Conservation (phyloP, 2,888 invertebrate species). For the Chloroclystis v-ata region DNA sequence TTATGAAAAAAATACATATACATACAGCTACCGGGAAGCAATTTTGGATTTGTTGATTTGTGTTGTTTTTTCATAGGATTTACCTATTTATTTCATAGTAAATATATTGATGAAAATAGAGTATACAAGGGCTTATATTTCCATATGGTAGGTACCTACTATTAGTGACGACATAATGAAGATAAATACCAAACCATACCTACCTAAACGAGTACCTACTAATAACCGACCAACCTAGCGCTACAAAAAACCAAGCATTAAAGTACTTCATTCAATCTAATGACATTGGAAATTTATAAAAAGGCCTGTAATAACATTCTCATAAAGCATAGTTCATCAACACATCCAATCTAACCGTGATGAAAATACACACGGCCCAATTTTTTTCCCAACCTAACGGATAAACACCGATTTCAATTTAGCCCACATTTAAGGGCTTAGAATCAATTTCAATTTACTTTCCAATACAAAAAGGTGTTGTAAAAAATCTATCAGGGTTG, state of each 20-base stretch:
- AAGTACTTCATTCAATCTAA: too few relatives aligned
- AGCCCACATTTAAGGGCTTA: slow-evolving; percentile 49
- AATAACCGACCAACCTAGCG: too few relatives aligned
- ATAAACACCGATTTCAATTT: slow-evolving; percentile 45
- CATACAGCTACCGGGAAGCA: slow-evolving; percentile 25
- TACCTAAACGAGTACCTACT: too few relatives aligned
- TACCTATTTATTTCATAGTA: not conserved
- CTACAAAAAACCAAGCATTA: too few relatives aligned
- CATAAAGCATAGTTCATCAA: slow-evolving; percentile 16
- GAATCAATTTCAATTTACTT: slow-evolving; percentile 67
- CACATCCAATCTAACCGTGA: slow-evolving; percentile 29
- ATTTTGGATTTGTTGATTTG: slow-evolving; percentile 35
- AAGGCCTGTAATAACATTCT: not conserved
- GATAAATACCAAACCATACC: too few relatives aligned
- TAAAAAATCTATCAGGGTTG: slow-evolving; percentile 75
- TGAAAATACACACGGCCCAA: slow-evolving; percentile 33
- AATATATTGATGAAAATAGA: too few relatives aligned
- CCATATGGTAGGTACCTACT: too few relatives aligned
- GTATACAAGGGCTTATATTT: too few relatives aligned
- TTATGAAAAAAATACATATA: slow-evolving; percentile 38
- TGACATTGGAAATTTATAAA: not conserved
- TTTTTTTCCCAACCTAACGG: slow-evolving; percentile 36
- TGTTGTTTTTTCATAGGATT: slow-evolving; percentile 8
- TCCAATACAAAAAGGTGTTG: slow-evolving; percentile 47
- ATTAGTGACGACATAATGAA: too few relatives aligned